Evolutionary conservation across 2,888 invertebrate genomes (phyloP), one percentile per base, ranked within the genome.

Genomic region (Hoplodrina blanda): DNA sequence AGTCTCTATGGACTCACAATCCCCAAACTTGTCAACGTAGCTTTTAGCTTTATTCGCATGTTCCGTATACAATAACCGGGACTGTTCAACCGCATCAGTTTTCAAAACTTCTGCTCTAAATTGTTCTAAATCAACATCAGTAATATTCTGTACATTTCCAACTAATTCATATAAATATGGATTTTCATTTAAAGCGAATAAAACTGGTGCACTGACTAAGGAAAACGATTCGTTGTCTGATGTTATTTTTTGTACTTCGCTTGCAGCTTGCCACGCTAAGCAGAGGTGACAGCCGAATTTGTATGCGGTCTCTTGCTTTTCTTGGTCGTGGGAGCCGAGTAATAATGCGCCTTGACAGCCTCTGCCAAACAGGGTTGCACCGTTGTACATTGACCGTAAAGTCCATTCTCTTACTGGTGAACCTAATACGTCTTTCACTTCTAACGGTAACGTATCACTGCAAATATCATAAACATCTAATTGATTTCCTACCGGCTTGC

Each of bases 321-420:
- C 95, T 59, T 96, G 89, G 46, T 95, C 94, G 85, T 98, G 97
- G 0, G 97, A 97, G 20, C 97, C 98, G 77, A 98, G 92, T 90
- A 97, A 96, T 67, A 98, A 89, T 0, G 98, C 97, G n/a, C 98
- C 97, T 91, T 98, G 97, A 88, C 98, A 98, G 8, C 98, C 98
- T 85, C 98, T 97, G 8, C 98, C 98, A 6, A 96, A 93, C 50
- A 96, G 86, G 0, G 95, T 92, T 0, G 98, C 98, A 79, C 97
- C 97, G 83, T 97, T 97, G 67, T 97, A 96, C 88, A 97, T 96
- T 91, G 98, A 97, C 90, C 98, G 93, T 83, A 97, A 91, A 0
- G 97, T 97, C 98, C 98, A 98, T 88, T 98, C 98, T 55, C 97
- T 94, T 67, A 96, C 88, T 0, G 98, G 97, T 81, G 96, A 96